phyloP scores from a whole-genome alignment of 2,797 vertebrate species.

The Gobionotothen gibberifrons region DNA sequence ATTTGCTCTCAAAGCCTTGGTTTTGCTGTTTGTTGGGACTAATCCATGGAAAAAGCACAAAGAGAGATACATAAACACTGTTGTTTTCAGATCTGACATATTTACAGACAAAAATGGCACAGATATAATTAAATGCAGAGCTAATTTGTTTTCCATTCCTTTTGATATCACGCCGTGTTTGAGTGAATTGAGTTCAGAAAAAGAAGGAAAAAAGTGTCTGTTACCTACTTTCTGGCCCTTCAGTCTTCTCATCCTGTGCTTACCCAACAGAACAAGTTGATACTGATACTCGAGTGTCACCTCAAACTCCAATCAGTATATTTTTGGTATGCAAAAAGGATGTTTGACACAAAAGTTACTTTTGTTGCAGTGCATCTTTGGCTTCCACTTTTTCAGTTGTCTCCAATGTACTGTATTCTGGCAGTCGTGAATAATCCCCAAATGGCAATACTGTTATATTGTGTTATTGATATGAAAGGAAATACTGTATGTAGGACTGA shows the following conservation, averaged over 20 bases:
- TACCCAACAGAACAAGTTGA: conserved; percentile 9
- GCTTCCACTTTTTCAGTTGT: not conserved
- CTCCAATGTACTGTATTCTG: not conserved
- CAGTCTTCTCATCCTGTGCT: conserved; percentile 26
- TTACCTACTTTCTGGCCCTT: conserved; percentile 45
- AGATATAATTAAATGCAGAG: conserved; percentile 24
- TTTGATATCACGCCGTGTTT: not conserved
- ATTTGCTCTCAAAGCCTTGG: conserved; percentile 15
- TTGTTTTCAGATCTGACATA: conserved; percentile 30
- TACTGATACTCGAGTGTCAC: conserved; percentile 17
- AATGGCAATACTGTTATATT: too few species aligned
- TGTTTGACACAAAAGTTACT: not conserved
- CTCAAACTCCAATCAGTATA: conserved; percentile 19
- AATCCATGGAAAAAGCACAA: conserved; percentile 24
- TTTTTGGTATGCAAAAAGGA: conserved; percentile 6
- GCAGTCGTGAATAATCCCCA: not conserved
- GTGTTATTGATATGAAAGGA: not conserved
- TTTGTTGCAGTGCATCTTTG: not conserved
- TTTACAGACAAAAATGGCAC: conserved; percentile 26
- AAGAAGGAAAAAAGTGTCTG: conserved; percentile 8
- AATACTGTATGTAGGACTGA: not conserved
- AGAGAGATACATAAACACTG: conserved; percentile 18
- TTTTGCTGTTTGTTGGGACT: conserved; percentile 20
- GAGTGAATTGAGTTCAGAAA: conserved; percentile 7
- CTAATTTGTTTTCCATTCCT: conserved; percentile 3